A percentile compares a stretch with the other conserved stretches of the same genome.
Evolutionary conservation across 2,888 invertebrate species (phyloP).

Genomic region (Platycnemis pennipes): DNA sequence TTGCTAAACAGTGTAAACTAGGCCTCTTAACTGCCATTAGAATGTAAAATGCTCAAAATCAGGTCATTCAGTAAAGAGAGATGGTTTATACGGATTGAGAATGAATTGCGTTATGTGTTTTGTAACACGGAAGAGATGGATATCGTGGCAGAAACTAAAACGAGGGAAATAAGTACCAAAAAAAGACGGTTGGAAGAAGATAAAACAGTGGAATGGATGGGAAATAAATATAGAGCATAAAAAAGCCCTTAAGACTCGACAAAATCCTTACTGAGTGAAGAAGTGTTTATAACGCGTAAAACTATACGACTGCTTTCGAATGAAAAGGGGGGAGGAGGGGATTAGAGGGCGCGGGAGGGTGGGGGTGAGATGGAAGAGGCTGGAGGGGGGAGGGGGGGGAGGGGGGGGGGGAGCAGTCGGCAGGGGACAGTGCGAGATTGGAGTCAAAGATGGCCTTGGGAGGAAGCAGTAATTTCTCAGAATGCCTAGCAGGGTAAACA

Average conservation of each 20-base stretch:
- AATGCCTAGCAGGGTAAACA: slow-evolving; percentile 31
- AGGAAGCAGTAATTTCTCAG: slow-evolving; percentile 11
- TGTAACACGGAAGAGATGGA: not conserved
- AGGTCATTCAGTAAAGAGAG: too few species aligned
- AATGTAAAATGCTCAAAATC: too few species aligned
- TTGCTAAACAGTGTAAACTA: too few species aligned
- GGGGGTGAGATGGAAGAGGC: not conserved
- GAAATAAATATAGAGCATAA: not conserved
- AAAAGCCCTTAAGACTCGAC: not conserved
- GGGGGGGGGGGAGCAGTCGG: not conserved
- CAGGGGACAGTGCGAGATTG: not conserved
- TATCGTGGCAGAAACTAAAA: not conserved
- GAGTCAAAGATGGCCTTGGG: slow-evolving; percentile 31
- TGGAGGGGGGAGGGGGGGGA: not conserved
- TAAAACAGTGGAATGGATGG: not conserved
- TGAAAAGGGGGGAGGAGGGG: not conserved
- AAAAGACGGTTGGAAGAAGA: not conserved
- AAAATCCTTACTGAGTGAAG: not conserved
- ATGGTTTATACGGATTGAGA: too few species aligned
- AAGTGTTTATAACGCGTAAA: not conserved
- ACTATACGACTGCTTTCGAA: not conserved
- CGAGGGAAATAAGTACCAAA: not conserved
- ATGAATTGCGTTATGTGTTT: not conserved
- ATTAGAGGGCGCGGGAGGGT: too few species aligned
- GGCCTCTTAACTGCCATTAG: too few species aligned